Conservation (phyloP, 1,140 invertebrate genomes). For the Drosophila equinoxialis region DNA sequence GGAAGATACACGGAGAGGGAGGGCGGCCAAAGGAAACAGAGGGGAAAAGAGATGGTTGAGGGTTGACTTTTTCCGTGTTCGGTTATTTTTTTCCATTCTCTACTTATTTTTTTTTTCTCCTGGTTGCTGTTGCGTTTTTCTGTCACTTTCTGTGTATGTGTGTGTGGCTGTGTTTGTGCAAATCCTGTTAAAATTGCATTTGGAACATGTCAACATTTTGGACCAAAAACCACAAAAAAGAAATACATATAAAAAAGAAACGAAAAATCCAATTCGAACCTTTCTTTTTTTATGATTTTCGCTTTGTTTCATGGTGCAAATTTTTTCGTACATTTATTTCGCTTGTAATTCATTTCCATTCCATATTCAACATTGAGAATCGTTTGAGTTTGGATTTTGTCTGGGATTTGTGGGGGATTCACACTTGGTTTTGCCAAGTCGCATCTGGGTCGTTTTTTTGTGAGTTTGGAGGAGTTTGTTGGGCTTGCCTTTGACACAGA, state of each 20-base stretch:
- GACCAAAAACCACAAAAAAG: constrained; percentile 62
- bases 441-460: constrained; percentile 58
- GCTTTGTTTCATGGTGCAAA: constrained; percentile 62
- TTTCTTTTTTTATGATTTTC: constrained; percentile 56
- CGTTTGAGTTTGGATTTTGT: constrained; percentile 52
- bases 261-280: constrained; percentile 40
- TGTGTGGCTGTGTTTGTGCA: constrained; percentile 79
- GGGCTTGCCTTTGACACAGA: constrained; percentile 47
- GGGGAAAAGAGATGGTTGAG: constrained; percentile 31
- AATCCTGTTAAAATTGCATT: constrained; percentile 82
- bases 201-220: constrained; percentile 80
- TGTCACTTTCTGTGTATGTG: constrained; percentile 73
- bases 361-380: constrained; percentile 68
- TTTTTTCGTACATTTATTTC: constrained; percentile 79
- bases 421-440: constrained; percentile 37
- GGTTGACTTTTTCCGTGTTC: constrained; percentile 54
- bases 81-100: constrained; percentile 1
- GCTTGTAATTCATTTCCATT: constrained; percentile 81
- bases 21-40: neutral
- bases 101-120: constrained; percentile 23
- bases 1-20: neutral
- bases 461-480: constrained; percentile 35
- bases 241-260: constrained; percentile 43
- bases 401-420: constrained; percentile 69
- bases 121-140: constrained; percentile 73